These are phyloP conservation scores for Drosophila lutescens DNA, from an alignment of 2,888 invertebrate species.

Conservation along the genomic window DNA sequence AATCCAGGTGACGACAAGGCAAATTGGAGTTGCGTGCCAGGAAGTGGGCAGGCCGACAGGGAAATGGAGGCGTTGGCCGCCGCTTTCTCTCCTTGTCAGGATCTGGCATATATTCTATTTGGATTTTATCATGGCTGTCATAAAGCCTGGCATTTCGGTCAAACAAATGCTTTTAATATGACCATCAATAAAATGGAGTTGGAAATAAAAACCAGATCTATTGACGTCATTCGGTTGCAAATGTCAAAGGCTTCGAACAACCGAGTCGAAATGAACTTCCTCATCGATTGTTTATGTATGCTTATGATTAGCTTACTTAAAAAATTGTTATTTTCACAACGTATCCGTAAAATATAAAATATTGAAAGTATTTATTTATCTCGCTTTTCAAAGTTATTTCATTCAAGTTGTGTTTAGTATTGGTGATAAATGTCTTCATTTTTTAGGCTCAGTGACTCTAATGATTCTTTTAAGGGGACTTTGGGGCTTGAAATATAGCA, in stretches of 20 bases:
- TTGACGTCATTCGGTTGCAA: conserved; percentile 1
- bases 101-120: conserved; percentile 18
- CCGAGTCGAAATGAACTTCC: neutral
- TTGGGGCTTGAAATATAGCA: too few species aligned
- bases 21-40: conserved; percentile 75
- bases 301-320: neutral
- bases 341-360: neutral
- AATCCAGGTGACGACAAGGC: conserved; percentile 76
- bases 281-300: neutral
- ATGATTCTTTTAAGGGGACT: too few species aligned
- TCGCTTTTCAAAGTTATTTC: too few species aligned
- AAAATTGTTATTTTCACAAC: neutral
- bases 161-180: neutral
- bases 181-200: neutral
- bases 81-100: conserved; percentile 32
- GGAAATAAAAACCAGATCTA: conserved; percentile 1
- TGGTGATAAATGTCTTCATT: too few species aligned
- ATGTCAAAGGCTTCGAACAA: neutral
- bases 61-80: conserved; percentile 29
- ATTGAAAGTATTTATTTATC: neutral
- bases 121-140: conserved; percentile 4
- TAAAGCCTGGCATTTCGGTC: neutral
- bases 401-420: too few species aligned
- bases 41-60: conserved; percentile 57
- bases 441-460: too few species aligned